Conservation (phyloP, 2,888 invertebrate genomes). For the Galerucella pusilla region DNA sequence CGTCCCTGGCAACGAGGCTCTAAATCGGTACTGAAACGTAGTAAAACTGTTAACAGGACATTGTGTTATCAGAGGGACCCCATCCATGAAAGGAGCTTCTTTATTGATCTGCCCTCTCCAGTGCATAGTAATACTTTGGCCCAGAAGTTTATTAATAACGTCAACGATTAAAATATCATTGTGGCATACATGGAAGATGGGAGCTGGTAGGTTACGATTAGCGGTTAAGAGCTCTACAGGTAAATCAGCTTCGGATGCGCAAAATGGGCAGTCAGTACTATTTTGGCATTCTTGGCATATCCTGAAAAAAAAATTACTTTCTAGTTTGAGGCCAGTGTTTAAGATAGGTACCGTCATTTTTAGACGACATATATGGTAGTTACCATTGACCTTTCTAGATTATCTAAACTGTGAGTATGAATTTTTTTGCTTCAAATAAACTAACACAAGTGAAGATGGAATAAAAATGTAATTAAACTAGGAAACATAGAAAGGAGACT, state of each 20-base stretch:
- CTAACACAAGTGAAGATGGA: no score
- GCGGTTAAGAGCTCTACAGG: slow-evolving; percentile 74
- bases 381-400: no score
- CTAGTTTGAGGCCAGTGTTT: neutral
- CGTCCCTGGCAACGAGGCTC: slow-evolving; percentile 75
- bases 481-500: no score
- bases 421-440: no score
- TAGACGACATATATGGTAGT: no score
- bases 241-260: slow-evolving; percentile 74
- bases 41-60: slow-evolving; percentile 78
- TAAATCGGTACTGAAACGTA: slow-evolving; percentile 78
- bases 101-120: slow-evolving; percentile 83
- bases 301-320: slow-evolving; percentile 59
- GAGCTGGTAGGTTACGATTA: slow-evolving; percentile 76
- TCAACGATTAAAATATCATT: slow-evolving; percentile 81
- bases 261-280: slow-evolving; percentile 72
- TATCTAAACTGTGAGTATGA: no score
- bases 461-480: no score
- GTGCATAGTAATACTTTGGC: slow-evolving; percentile 77
- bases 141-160: slow-evolving; percentile 76
- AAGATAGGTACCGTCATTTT: no score
- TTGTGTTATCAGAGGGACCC: slow-evolving; percentile 81
- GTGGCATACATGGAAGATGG: slow-evolving; percentile 74
- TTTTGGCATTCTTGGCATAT: slow-evolving; percentile 75
- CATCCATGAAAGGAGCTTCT: slow-evolving; percentile 80